Conservation (phyloP, 2,888 invertebrate genomes). For the Flabesymbios commensalis region DNA sequence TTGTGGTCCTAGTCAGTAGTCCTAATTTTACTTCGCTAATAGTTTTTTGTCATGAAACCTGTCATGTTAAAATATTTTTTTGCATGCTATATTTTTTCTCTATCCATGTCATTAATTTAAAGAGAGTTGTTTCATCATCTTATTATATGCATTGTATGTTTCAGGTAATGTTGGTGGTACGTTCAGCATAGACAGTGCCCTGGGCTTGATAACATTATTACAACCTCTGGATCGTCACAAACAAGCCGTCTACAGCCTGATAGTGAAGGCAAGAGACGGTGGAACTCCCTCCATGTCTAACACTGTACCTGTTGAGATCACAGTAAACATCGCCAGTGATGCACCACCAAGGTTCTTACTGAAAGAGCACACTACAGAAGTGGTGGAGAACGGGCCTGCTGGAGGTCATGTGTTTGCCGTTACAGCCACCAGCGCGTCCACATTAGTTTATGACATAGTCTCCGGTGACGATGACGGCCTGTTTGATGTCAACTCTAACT, state of each 20-base stretch:
- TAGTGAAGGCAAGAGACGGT: slow-evolving; percentile 88
- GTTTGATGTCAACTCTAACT: slow-evolving; percentile 81
- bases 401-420: slow-evolving; percentile 45
- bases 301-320: slow-evolving; percentile 82
- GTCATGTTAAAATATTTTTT: no score
- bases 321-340: slow-evolving; percentile 90
- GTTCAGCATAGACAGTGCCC: slow-evolving; percentile 78
- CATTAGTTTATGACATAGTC: slow-evolving; percentile 71
- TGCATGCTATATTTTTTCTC: no score
- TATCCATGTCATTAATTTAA: no score
- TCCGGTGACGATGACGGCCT: slow-evolving; percentile 77
- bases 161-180: slow-evolving; percentile 83
- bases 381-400: slow-evolving; percentile 46
- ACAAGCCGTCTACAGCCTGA: slow-evolving; percentile 71
- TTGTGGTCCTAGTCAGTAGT: no score
- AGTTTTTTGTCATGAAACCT: no score
- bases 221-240: slow-evolving; percentile 68
- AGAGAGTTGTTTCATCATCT: no score
- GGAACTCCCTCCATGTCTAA: slow-evolving; percentile 72
- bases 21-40: no score
- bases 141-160: slow-evolving; percentile 29
- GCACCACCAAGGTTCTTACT: slow-evolving; percentile 81
- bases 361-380: slow-evolving; percentile 44
- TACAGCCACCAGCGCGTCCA: slow-evolving; percentile 47
- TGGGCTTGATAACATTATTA: slow-evolving; percentile 69